Evolutionary conservation across 2,888 invertebrate genomes (phyloP), one percentile per base, ranked within the genome.

Genomic region (Drosophila vallismaia): DNA sequence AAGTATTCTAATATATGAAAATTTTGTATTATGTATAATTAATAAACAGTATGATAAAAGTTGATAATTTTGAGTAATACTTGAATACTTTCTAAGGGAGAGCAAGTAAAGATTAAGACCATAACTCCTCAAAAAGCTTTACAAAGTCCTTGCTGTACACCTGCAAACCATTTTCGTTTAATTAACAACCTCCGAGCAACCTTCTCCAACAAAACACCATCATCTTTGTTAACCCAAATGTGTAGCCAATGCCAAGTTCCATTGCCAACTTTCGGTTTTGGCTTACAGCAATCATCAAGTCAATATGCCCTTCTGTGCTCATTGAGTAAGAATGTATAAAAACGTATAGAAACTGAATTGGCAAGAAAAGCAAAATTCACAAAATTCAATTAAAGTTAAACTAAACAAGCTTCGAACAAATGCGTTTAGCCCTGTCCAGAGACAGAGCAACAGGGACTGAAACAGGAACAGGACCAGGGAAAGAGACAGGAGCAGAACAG

Each of bases 311-410:
- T 38, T 19, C 14, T 51, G n/a, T 52, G 38, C 31, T 31, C 64
- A 62, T 51, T 46, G 62, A 64, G 64, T 62, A 62, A 51, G 63
- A 40, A 29, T 51, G 62, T 46, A 19, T 31, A 57, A 52, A 52
- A 63, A 49, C 64, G 42, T 49, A 64, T 63, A 53, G 52, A 73
- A 62, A 49, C 45, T 66, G 46, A 49, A 46, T 60, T 56, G 70
- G 63, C 46, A 75, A 63, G 64, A 69, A 63, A 74, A 80, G 80
- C 77, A 74, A 86, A 86, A 86, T 86, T 86, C 81, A 78, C 76
- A 84, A 86, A 86, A 86, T 86, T 85, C 85, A 86, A 86, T 86
- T 86, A 86, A 86, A 86, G 87, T 86, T 86, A 86, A 86, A 86
- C 85, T 86, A 86, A 86, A 86, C 87, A 86, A 86, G 85, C 87